Evolutionary conservation across 2,113 vertebrate species (phyloP).

Genomic region (Micronisus gabar): DNA sequence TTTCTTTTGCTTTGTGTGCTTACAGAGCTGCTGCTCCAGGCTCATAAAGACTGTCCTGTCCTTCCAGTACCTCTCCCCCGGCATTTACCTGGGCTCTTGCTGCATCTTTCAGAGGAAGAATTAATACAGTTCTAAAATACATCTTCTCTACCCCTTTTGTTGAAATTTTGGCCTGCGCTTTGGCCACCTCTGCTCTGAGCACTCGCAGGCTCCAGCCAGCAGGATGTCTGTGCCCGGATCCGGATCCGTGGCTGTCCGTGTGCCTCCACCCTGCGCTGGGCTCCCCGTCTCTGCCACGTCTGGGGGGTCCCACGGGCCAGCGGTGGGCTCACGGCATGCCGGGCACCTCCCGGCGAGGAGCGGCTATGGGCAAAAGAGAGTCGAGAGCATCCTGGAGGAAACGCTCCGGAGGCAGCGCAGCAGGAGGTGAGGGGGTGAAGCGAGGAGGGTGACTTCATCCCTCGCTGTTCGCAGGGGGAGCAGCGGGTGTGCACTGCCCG

Average conservation of each 20-base stretch:
- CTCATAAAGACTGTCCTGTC: not conserved
- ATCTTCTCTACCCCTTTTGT: not conserved
- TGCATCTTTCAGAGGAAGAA: not conserved
- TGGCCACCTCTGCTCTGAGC: not conserved
- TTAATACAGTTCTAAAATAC: not conserved
- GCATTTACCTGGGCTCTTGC: not conserved
- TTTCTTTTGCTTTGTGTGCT: not conserved
- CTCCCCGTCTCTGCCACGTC: fast-evolving
- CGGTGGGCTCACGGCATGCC: fast-evolving
- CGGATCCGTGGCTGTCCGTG: fast-evolving
- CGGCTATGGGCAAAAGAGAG: not conserved
- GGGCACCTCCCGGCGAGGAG: not conserved
- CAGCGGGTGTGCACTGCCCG: not conserved
- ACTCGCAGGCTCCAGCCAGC: not conserved
- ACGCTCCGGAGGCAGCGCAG: too few species aligned
- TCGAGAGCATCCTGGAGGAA: not conserved
- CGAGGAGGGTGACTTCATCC: not conserved
- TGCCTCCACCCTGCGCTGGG: fast-evolving
- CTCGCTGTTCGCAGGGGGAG: not conserved
- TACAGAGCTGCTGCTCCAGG: not conserved
- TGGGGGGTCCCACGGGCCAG: not conserved
- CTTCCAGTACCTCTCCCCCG: not conserved
- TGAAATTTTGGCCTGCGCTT: not conserved
- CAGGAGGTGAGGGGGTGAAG: not conserved
- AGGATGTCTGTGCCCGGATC: not conserved